Base-by-base conservation (phyloP, 1,140 invertebrate genomes). In the Drosophila auraria region DNA sequence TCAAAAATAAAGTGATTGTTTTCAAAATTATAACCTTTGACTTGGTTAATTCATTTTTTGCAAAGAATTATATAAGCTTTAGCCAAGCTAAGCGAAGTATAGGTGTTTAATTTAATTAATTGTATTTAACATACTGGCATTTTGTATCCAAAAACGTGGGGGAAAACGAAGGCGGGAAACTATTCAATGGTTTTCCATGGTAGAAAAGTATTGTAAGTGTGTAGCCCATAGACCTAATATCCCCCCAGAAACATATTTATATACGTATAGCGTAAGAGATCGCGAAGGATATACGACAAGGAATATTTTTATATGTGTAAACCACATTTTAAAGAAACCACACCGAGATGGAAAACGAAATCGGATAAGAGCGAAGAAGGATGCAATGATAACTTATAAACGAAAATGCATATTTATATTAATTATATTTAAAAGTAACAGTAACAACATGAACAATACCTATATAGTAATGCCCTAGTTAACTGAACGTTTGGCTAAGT, bases 381-480 rank as follows among this genome's bases (percentile, higher is more conserved):
- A 57, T 36, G 54, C 54, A 57, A 57, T 57, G 54, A 83, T 74
- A 78, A 80, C 63, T 78, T 72, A 78, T 56, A 64, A 78, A 78
- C 45, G 45, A 69, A 80, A 75, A 70, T 64, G 73, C 36, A 79
- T 76, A 87, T 69, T 81, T 81, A 84, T 74, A 83, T 69, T 75
- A 64, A 82, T 64, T 57, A 68, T 63, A 80, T 54, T 68, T 58
- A 68, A 54, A 64, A 84, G 62, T 82, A 89, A 90, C 58, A 81
- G 62, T 82, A 89, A 89, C 57, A 82, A 71, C 71, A 87, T 87
- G 83, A 87, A 87, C 83, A 87, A 87, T 87, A 87, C 83, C 83
- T 87, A 87, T 87, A 83, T 80, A 82, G 86, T 89, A 89, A 89
- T 80, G 71, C 78, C 81, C 82, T 89, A 89, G 86, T 89, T 90